A percentile compares a stretch with the other conserved stretches of the same genome.
phyloP scores from a whole-genome alignment of 2,113 vertebrate species.

The Motacilla tschutschensis region DNA sequence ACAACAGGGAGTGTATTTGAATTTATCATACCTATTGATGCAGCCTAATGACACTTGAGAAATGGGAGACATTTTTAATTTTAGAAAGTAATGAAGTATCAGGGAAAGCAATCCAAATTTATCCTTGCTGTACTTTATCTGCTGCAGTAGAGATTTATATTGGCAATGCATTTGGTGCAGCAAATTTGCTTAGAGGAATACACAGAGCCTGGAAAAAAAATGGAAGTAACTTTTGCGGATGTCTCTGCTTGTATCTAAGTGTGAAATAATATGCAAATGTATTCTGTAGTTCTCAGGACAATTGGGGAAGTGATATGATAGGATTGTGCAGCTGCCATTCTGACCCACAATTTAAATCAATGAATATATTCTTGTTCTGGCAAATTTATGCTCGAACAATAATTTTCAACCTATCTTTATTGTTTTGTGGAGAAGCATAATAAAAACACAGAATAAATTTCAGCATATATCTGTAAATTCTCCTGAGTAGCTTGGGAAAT shows the following conservation, averaged over 20 bases:
- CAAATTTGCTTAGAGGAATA: conserved; percentile 9
- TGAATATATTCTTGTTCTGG: not conserved
- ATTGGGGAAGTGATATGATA: conserved; percentile 7
- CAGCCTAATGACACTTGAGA: conserved; percentile 25
- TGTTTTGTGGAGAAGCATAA: conserved; percentile 9
- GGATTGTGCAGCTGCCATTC: not conserved
- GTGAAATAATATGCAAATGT: conserved; percentile 29
- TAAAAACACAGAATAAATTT: not conserved
- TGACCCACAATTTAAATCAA: conserved; percentile 10
- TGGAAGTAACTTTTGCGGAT: conserved; percentile 8
- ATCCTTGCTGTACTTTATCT: not conserved
- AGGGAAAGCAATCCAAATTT: conserved; percentile 17
- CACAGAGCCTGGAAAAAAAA: conserved; percentile 3
- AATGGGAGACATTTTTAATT: conserved; percentile 30
- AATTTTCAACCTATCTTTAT: conserved; percentile 1
- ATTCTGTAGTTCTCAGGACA: conserved; percentile 44
- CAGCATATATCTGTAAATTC: not conserved
- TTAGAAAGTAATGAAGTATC: conserved; percentile 34
- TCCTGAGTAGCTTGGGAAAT: not conserved
- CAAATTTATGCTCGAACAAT: not conserved
- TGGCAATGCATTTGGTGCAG: not conserved
- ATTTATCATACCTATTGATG: conserved; percentile 19
- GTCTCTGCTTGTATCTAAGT: conserved; percentile 2
- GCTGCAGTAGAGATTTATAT: not conserved
- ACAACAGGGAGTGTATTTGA: conserved; percentile 11